Base-by-base conservation (phyloP, 2,797 vertebrate species). In the Xiphorhynchus erythropygius region DNA sequence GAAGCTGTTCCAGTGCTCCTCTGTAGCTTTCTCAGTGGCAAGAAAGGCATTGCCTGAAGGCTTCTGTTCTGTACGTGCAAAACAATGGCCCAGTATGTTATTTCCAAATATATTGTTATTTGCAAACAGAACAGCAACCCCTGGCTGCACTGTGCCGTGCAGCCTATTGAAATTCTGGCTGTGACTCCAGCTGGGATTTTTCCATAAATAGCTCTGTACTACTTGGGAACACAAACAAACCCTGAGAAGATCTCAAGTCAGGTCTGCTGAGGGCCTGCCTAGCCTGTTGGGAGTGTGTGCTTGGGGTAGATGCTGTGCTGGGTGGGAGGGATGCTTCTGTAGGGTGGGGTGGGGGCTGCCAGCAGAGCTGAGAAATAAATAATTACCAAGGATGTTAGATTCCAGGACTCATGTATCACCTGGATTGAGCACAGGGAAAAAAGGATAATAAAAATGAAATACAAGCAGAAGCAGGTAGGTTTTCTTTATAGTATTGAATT, bases 121-220 rank as follows among this genome's bases (percentile, higher is more conserved):
- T 95, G 96, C 90, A 94, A 96, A 96, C 94, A 96, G 82, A 86
- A 73, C 77, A 47, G 44, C n/a, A 92, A 77, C 74, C 85, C 25
- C 80, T 93, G 94, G 79, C 84, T 93, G 57, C 87, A 74, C 87
- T 70, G 62, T 81, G 84, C 88, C 13, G 15, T 35, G 78, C 59
- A 93, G 91, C 90, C 88, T 44, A 93, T 96, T 96, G 91, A 95
- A 94, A 95, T 96, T 67, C 97, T 94, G 96, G 65, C 94, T 81
- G 88, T 13, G 86, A 93, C 83, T 96, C 82, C 94, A 95, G 95
- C 84, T 60, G 96, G 87, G 93, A 70, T 86, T 90, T 91, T 90
- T 91, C 96, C 96, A 95, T 92, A 97, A 97, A 97, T 97, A 97
- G 92, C 93, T 93, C 65, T 59, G 73, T 63, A 59, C 88, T 84